Conservation (phyloP, 2,797 vertebrate species). For the Antrozous pallidus region DNA sequence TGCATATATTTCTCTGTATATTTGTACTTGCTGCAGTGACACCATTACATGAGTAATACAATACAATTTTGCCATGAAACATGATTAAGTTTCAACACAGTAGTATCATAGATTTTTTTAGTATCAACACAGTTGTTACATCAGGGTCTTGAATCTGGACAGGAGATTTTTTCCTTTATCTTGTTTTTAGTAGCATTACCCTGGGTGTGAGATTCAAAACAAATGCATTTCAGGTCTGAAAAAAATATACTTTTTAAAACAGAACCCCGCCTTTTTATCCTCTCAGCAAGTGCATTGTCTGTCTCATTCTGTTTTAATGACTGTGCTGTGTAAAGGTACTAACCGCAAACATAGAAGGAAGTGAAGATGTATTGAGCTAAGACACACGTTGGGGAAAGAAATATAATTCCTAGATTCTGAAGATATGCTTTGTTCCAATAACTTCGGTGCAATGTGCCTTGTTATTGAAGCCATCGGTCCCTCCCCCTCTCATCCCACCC, state of each 20-base stretch:
- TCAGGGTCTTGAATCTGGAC: not conserved
- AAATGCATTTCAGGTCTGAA: not conserved
- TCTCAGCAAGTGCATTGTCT: not conserved
- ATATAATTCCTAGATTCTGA: conserved; percentile 40
- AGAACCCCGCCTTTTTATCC: not conserved
- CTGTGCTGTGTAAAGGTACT: not conserved
- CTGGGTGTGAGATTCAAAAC: not conserved
- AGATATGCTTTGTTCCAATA: conserved; percentile 61
- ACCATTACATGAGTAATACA: not conserved
- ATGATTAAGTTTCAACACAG: not conserved
- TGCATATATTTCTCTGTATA: not conserved
- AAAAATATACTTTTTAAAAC: not conserved
- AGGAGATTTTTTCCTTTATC: not conserved
- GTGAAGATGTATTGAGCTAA: not conserved
- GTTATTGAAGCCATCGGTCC: conserved; percentile 79
- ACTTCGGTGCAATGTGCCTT: conserved; percentile 64
- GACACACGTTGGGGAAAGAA: conserved; percentile 29
- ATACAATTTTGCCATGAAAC: not conserved
- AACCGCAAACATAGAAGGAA: not conserved
- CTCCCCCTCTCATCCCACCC: conserved; percentile 41
- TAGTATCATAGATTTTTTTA: not conserved
- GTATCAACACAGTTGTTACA: not conserved
- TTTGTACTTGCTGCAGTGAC: not conserved
- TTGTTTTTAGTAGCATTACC: not conserved
- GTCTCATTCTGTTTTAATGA: not conserved